A percentile compares a stretch with the other conserved stretches of the same genome.
phyloP scores from a whole-genome alignment of 2,797 vertebrate species.

The Meriones psammophilus region DNA sequence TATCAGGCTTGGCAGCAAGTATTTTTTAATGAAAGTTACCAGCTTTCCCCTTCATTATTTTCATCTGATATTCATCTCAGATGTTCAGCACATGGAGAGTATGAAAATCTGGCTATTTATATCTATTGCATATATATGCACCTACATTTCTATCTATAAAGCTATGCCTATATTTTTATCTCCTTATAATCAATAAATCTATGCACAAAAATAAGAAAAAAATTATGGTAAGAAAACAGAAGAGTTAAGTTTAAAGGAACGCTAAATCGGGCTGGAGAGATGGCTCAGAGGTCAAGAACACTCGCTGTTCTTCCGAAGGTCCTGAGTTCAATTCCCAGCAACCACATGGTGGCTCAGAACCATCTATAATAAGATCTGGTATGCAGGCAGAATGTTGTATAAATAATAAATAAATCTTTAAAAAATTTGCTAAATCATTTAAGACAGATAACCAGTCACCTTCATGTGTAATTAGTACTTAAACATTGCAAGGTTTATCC shows the following conservation, averaged over 20 bases:
- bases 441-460: neutral
- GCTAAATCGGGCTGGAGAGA: neutral
- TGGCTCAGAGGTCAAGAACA: too few relatives aligned
- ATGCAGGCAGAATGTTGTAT: too few relatives aligned
- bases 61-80: constrained; percentile 25
- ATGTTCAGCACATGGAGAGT: constrained; percentile 5
- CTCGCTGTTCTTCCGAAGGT: too few relatives aligned
- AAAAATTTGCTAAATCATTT: neutral
- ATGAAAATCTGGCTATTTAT: neutral
- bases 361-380: too few relatives aligned
- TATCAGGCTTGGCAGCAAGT: neutral
- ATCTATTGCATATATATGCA: neutral
- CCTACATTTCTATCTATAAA: neutral
- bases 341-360: too few relatives aligned
- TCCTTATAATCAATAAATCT: neutral
- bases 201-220: neutral
- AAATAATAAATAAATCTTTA: too few relatives aligned
- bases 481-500: neutral
- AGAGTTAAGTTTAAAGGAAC: constrained; percentile 15
- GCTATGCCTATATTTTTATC: neutral
- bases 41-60: neutral
- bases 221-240: neutral
- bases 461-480: neutral
- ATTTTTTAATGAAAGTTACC: neutral
- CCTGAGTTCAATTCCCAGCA: too few relatives aligned